These are phyloP conservation scores for Leucania comma DNA, from an alignment of 2,888 invertebrate genomes.

Conservation along the genomic window DNA sequence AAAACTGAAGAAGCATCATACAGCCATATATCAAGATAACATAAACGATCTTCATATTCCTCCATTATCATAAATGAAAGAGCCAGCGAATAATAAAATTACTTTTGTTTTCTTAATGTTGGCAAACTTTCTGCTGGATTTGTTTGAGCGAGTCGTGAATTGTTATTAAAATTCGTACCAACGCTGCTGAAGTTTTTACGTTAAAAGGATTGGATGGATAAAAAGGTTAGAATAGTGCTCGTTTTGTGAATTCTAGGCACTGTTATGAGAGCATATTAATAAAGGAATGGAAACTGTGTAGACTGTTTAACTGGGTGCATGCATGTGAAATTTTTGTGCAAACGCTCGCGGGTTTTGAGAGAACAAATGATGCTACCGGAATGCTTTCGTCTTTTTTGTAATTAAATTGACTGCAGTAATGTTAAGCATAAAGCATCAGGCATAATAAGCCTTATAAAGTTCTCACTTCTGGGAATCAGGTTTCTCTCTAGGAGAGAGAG, in stretches of 20 bases:
- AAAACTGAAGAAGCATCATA: conserved; percentile 4
- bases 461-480: too few relatives aligned
- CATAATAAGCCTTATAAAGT: too few relatives aligned
- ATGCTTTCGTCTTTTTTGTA: not conserved
- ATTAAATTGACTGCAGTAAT: not conserved
- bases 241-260: conserved; percentile 41
- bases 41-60: conserved; percentile 53
- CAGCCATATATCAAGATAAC: conserved; percentile 27
- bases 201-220: conserved; percentile 76
- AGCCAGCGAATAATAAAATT: conserved; percentile 74
- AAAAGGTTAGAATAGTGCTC: conserved; percentile 55
- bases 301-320: not conserved
- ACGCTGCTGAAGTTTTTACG: conserved; percentile 74
- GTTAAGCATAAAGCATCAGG: too few relatives aligned
- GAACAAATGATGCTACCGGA: not conserved
- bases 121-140: conserved; percentile 74
- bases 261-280: conserved; percentile 43
- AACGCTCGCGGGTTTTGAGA: not conserved
- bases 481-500: too few relatives aligned
- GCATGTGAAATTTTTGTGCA: conserved; percentile 6
- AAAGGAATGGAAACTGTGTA: conserved; percentile 28
- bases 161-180: conserved; percentile 84
- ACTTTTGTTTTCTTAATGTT: conserved; percentile 81
- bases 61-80: conserved; percentile 64
- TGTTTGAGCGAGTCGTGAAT: conserved; percentile 74